Conservation (phyloP, 2,797 vertebrate species). For the Peromyscus aztecus region DNA sequence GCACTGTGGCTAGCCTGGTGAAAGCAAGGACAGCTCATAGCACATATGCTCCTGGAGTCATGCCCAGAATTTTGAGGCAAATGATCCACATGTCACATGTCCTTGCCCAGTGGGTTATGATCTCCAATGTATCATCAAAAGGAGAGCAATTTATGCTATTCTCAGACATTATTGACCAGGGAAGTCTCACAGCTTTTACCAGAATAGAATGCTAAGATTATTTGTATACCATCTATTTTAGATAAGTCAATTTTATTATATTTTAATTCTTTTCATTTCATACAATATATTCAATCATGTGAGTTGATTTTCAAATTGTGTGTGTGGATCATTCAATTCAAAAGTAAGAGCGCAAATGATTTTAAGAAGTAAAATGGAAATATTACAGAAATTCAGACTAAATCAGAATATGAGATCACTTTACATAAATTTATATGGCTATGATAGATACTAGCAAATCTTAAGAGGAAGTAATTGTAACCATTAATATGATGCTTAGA, state of each 20-base stretch:
- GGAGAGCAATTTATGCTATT: not conserved
- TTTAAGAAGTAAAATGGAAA: not conserved
- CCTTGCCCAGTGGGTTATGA: too few relatives aligned
- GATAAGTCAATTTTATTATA: not conserved
- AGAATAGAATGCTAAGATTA: not conserved
- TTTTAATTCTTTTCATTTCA: not conserved
- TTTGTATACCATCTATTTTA: not conserved
- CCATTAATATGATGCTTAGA: not conserved
- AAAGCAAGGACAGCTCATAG: too few relatives aligned
- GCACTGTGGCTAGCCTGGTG: fast-evolving
- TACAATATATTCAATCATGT: not conserved
- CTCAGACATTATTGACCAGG: not conserved
- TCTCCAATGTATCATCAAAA: too few relatives aligned
- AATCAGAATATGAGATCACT: not conserved
- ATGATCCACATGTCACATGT: not conserved
- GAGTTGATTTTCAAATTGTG: not conserved
- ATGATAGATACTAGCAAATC: not conserved
- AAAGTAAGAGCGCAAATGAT: not conserved
- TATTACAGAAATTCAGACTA: not conserved
- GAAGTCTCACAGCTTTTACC: not conserved
- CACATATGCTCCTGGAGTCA: too few relatives aligned
- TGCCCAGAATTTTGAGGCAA: not conserved
- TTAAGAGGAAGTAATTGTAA: not conserved
- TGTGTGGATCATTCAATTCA: not conserved
- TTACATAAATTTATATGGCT: not conserved